phyloP scores from a whole-genome alignment of 2,888 invertebrate genomes.

The Tachina lurida region DNA sequence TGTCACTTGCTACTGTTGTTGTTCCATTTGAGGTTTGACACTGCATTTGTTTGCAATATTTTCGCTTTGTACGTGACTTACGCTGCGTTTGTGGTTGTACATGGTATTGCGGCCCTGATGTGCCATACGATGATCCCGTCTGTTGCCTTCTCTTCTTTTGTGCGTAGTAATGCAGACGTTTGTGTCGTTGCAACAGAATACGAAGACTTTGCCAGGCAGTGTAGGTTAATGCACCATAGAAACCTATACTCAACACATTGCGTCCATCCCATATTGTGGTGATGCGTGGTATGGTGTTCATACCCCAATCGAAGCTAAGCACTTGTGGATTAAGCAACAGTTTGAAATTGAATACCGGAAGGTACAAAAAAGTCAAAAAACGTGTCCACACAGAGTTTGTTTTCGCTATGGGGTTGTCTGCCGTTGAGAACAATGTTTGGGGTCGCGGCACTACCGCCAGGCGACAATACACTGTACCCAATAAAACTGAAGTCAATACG shows the following conservation, averaged over 20 bases:
- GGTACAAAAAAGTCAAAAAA: conserved; percentile 94
- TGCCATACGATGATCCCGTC: conserved; percentile 9
- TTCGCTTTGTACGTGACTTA: conserved; percentile 82
- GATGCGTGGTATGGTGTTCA: conserved; percentile 97
- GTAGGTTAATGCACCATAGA: conserved; percentile 86
- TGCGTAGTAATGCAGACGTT: conserved; percentile 48
- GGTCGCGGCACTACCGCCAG: conserved; percentile 90
- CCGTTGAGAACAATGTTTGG: conserved; percentile 90
- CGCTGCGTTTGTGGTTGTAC: conserved; percentile 78
- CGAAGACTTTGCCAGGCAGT: conserved; percentile 78
- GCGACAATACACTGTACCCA: conserved; percentile 89
- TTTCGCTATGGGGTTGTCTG: conserved; percentile 98
- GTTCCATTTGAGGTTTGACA: conserved; percentile 64
- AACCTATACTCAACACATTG: conserved; percentile 89
- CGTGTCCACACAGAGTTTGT: conserved; percentile 91
- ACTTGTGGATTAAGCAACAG: conserved; percentile 93
- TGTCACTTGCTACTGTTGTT: conserved; percentile 38
- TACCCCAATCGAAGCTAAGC: conserved; percentile 99
- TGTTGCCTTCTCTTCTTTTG: conserved; percentile 37
- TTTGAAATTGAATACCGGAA: conserved; percentile 95
- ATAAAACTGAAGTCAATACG: conserved; percentile 87
- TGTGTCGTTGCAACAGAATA: conserved; percentile 71
- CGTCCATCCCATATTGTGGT: conserved; percentile 90
- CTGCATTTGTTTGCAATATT: conserved; percentile 73
- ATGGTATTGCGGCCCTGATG: conserved; percentile 73